Percentiles rank a stretch among this genome's conserved stretches.
phyloP scores from a whole-genome alignment of 2,113 vertebrate species.

The Patagioenas fasciata region DNA sequence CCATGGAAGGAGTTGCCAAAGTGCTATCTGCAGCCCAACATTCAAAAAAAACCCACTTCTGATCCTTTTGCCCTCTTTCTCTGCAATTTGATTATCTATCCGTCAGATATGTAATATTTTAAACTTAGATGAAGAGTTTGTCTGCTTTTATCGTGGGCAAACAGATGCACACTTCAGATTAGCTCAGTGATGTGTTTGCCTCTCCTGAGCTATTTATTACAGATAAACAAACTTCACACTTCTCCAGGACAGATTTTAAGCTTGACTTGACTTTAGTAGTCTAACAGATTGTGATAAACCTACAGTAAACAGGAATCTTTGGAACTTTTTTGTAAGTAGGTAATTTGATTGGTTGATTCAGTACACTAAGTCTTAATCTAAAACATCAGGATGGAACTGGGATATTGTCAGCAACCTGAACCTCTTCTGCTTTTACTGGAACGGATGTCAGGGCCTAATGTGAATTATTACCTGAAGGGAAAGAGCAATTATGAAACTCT shows the following conservation, averaged over 20 bases:
- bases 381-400: neutral
- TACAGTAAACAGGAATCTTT: neutral
- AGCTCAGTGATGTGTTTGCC: neutral
- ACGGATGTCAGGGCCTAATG: neutral
- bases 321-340: neutral
- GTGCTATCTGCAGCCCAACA: neutral
- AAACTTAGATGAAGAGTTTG: neutral
- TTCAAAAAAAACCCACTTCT: neutral
- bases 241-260: conserved; percentile 17
- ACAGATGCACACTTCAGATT: conserved; percentile 10
- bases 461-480: neutral
- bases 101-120: neutral
- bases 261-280: conserved; percentile 16
- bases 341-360: neutral
- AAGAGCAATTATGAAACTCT: neutral
- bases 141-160: neutral
- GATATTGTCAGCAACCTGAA: neutral
- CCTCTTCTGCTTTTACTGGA: neutral
- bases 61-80: neutral
- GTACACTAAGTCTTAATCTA: neutral
- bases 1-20: neutral
- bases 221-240: neutral
- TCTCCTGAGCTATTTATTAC: neutral
- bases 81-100: neutral
- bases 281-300: conserved; percentile 4